Base-by-base conservation (phyloP, 2,113 vertebrate species). In the Peromyscus maniculatus region DNA sequence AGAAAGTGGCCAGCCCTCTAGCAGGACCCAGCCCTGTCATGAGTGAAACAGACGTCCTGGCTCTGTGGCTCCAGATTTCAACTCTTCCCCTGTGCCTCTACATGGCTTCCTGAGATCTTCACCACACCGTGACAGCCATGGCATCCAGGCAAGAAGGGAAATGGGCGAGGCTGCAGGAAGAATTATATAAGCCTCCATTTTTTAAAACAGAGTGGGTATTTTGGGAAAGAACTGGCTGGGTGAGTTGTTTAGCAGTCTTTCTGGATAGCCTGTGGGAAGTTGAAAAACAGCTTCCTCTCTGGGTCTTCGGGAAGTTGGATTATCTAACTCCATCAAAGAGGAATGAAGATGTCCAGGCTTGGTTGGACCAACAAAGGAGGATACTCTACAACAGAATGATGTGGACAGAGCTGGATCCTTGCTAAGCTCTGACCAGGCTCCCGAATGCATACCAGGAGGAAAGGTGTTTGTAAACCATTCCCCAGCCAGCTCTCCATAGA, bases 161-260 rank as follows among this genome's bases (percentile, higher is more conserved):
- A 87, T 91, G 97, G 96, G 95, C 4, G 93, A 90, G 94, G 94
- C 92, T 46, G 13, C 90, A 39, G 49, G 22, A 36, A 71, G 49
- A 77, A 87, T 98, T 97, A 98, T 96, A 97, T 98, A 98, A 98
- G 26, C 91, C 87, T 92, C 91, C 95, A 78, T 91, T 95, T 97
- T 80, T 93, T 6, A 69, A 95, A 95, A 86, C 26, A 91, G 36
- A 96, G 7, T 67, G 91, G 46, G 69, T 97, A 97, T 97, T 98
- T 97, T 95, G 39, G 96, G 96, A 98, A 95, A 91, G 92, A 94
- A 88, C 91, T 91, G 95, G 93, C 88, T 64, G 36, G 52, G 43
- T 46, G n/a, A 59, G 86, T 31, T 67, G 72, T 78, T 52, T 49
- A 59, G 26, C 22, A 80, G 86, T 64, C 80, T 72, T 95, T 88